Base-by-base conservation (phyloP, 1,140 invertebrate genomes). In the Drosophila repletoides region DNA sequence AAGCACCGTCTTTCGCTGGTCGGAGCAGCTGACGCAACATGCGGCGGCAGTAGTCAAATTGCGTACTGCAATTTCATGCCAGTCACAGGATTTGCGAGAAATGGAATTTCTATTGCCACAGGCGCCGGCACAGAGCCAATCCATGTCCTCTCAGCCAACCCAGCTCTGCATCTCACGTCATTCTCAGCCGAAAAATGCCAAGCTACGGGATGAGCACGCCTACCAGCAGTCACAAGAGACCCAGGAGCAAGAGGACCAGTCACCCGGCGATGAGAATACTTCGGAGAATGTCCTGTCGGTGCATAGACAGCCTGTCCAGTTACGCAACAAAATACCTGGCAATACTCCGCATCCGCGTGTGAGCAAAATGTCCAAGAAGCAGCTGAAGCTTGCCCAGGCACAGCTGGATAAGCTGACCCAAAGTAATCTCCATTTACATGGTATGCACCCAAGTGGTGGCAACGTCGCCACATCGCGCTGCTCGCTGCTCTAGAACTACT, bases 391-490 rank as follows among this genome's bases (percentile, higher is more conserved):
- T 70, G 92, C 92, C 58, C 93, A 93, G 43, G 93, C 93, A 60
- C 92, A 93, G 71, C 91, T 95, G 56, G 94, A 96, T 76, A 95
- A 95, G 91, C 92, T 96, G 75, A 93, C 93, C 70, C 94, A 95
- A 91, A 94, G 96, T 92, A 96, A 95, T 92, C 95, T 96, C 90
- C 96, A 97, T 91, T 92, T 96, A 87, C 95, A 97, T 92, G 96
- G 96, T 97, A 95, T 92, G 92, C 17, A 31, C 19, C 29, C 3
- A n/a, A n/a, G n/a, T n/a, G n/a, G 15, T 10, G 21, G 12, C 19
- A 0, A n/a, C 31, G 24, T 29, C 9, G 5, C n/a, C n/a, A n/a
- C n/a, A n/a, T 29, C 31, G 12, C 51, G 26, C 60, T 36, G 51
- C 49, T 61, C 40, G 26, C 3, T 36, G 2, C 38, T 33, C 14